A percentile compares a stretch with the other conserved stretches of the same genome.
These are phyloP conservation scores for Diploptera punctata DNA, from an alignment of 2,888 invertebrate species.

Conservation along the genomic window DNA sequence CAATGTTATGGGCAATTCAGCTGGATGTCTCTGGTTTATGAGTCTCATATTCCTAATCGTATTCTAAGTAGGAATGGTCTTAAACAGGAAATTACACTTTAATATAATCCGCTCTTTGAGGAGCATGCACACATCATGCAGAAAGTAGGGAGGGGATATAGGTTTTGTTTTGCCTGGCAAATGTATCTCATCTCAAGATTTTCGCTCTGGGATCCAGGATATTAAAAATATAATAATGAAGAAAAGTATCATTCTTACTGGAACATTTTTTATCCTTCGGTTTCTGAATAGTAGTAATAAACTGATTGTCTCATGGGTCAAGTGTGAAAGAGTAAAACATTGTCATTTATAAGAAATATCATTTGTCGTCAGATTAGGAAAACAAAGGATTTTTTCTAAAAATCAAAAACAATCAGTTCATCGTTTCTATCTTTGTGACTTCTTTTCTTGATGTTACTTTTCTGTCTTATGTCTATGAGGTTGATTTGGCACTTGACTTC, in stretches of 20 bases:
- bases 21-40: background rate
- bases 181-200: background rate
- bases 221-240: constrained; percentile 1
- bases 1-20: no score
- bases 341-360: background rate
- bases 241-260: background rate
- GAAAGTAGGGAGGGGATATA: background rate
- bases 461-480: background rate
- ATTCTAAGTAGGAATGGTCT: constrained; percentile 1
- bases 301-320: background rate
- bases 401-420: background rate
- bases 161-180: background rate
- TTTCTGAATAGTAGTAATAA: background rate
- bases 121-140: constrained; percentile 2
- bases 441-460: background rate
- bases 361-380: constrained; percentile 6
- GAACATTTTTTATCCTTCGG: background rate
- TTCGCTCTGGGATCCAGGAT: background rate
- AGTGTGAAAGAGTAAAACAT: background rate
- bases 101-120: background rate
- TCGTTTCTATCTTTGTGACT: background rate
- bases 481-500: background rate
- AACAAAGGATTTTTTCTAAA: background rate
- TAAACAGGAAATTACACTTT: background rate
- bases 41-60: background rate